Evolutionary conservation across 2,888 invertebrate genomes (phyloP), one percentile per base, ranked within the genome.

Genomic region (Ypsolopha sequella): DNA sequence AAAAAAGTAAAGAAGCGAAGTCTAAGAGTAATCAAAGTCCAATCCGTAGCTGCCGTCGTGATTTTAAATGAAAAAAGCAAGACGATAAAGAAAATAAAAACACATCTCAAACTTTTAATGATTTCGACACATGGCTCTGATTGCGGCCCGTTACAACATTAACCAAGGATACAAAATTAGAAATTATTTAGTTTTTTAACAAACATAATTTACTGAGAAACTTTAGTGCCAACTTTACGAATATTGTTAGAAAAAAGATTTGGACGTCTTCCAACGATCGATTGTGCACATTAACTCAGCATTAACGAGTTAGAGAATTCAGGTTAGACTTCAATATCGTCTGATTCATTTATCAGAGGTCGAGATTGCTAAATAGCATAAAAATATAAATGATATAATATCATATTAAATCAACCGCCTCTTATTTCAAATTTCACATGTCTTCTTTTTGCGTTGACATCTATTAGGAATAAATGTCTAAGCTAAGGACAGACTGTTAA

Each of bases 201-300:
- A 76, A 74, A 81, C 79, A 75, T 72, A 78, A 66, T 70, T 68
- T 70, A 65, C 66, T 76, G 73, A 76, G 77, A 74, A 71, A 47
- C 47, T 36, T 73, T 64, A 68, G 73, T 73, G 76, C 76, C 80
- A 79, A 73, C 69, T 68, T 68, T 65, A 64, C 65, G 71, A 73
- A 73, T 66, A 70, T 68, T 69, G 70, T 66, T 64, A 66, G 67
- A 67, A 73, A 71, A 73, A 76, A 70, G 41, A 50, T 14, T 75
- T 85, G 85, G 85, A 77, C 56, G 56, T 52, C 56, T 55, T 79
- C 85, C 85, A 85, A 76, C 70, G 75, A 82, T 81, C 80, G 77
- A 81, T 82, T 82, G 39, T 33, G 13, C 34, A 76, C 75, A 73
- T 76, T 77, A 70, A 76, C 76, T 75, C 65, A 70, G 64, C 66